Evolutionary conservation across 2,888 invertebrate species (phyloP), one percentile per base, ranked within the genome.

Genomic region (Acholoe squamosa): DNA sequence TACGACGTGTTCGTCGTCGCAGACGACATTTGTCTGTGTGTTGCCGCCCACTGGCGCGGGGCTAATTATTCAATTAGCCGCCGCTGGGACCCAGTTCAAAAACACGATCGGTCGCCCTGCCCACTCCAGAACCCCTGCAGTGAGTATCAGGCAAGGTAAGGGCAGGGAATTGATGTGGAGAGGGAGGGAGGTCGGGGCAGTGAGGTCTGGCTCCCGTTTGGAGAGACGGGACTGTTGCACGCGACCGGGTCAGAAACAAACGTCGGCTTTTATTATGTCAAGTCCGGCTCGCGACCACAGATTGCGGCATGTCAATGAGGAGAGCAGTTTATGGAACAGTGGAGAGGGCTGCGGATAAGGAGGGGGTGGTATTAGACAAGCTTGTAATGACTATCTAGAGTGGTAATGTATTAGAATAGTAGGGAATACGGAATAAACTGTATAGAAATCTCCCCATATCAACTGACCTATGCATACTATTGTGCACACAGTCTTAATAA

Each of bases 41-140:
- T 76, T 28, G 76, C 19, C 76, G 80, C 34, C n/a, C 56, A 22
- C 54, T 28, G 5, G 12, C 16, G 33, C 7, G 54, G 86, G 54
- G 56, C 86, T 86, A 86, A 86, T 86, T 54, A 86, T 86, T 86
- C 86, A 86, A 86, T 86, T 86, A 86, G 52, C 54, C 56, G 33
- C 54, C 56, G 14, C 19, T 52, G 10, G 56, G 52, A 86, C 28
- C 54, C 14, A 52, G 31, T 28, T 25, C 14, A 86, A 54, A 54
- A 52, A 54, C 51, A 84, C 10, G 84, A 0, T 3, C 52, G 10
- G 16, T 22, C 25, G 52, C 25, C 10, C 10, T 25, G 86, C 34
- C 19, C 80, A 16, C 33, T 31, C 0, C 52, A 52, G 28, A 22
- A 7, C 54, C 54, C 54, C 86, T 28, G 28, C 31, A 34, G 28